Percentiles rank a stretch among this genome's conserved stretches.
phyloP scores from a whole-genome alignment of 2,113 vertebrate genomes.

The Oreamnos americanus region DNA sequence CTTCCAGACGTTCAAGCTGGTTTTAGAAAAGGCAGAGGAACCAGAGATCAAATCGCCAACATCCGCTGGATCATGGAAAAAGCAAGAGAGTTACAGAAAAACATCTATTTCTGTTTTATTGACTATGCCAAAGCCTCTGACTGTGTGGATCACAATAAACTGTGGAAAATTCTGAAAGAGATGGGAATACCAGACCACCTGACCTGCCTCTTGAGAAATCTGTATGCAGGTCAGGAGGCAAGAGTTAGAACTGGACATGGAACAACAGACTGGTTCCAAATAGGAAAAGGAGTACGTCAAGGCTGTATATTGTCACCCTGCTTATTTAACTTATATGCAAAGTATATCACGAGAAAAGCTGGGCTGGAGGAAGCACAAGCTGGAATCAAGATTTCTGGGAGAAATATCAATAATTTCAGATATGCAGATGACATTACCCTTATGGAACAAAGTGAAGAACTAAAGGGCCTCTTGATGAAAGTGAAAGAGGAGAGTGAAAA shows the following conservation, averaged over 20 bases:
- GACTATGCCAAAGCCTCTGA: background rate
- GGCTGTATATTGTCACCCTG: background rate
- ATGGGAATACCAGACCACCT: background rate
- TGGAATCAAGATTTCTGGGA: background rate
- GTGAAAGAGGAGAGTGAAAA: background rate
- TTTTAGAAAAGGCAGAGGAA: background rate
- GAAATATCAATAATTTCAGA: background rate
- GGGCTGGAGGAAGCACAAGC: background rate
- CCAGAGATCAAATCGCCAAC: background rate
- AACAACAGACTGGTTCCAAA: background rate
- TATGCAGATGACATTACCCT: background rate
- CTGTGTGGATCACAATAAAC: background rate
- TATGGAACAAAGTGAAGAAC: background rate
- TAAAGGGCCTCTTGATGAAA: background rate
- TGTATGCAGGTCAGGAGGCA: background rate
- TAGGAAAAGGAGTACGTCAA: background rate
- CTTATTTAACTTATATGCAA: background rate
- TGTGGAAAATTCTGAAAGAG: background rate
- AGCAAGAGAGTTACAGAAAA: background rate
- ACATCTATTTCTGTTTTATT: background rate
- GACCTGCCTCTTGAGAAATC: background rate
- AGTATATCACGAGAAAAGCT: rapidly evolving
- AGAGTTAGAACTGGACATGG: background rate
- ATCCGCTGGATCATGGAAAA: rapidly evolving
- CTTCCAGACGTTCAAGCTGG: background rate